Percentiles rank a stretch among this genome's conserved stretches.
Conservation (phyloP, 2,113 vertebrate genomes). For the Antennarius striatus region DNA sequence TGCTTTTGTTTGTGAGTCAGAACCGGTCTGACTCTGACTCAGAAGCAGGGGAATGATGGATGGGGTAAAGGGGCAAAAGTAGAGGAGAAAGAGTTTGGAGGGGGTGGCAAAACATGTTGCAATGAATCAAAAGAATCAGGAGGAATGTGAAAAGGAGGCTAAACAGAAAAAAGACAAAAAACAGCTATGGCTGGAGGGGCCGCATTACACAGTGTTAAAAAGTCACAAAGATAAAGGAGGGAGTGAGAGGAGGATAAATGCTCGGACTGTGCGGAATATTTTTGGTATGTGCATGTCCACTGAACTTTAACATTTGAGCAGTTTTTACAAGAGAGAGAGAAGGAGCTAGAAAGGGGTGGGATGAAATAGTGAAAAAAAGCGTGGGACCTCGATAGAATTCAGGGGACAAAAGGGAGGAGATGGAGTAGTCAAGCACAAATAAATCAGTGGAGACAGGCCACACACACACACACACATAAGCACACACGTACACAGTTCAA, state of each 20-base stretch:
- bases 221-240: conserved; percentile 44
- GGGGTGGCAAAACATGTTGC: conserved; percentile 57
- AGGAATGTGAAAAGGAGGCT: conserved; percentile 58
- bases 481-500: conserved; percentile 30
- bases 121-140: conserved; percentile 65
- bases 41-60: conserved; percentile 66
- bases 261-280: conserved; percentile 43
- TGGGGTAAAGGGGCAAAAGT: conserved; percentile 55
- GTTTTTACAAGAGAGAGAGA: conserved; percentile 2
- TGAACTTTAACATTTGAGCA: conserved; percentile 56
- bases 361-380: conserved; percentile 33
- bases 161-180: conserved; percentile 47
- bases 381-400: conserved; percentile 41
- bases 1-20: conserved; percentile 66
- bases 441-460: conserved; percentile 44
- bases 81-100: conserved; percentile 36
- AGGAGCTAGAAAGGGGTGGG: conserved; percentile 13
- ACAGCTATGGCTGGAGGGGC: conserved; percentile 33
- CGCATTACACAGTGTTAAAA: conserved; percentile 46
- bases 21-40: conserved; percentile 51
- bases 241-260: conserved; percentile 48
- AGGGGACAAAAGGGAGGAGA: conserved; percentile 55
- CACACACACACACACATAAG: conserved; percentile 49
- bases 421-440: conserved; percentile 45
- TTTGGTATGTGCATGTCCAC: conserved; percentile 51